Evolutionary conservation across 2,113 vertebrate species (phyloP), one percentile per base, ranked within the genome.

Genomic region (Dipodomys ordii): DNA sequence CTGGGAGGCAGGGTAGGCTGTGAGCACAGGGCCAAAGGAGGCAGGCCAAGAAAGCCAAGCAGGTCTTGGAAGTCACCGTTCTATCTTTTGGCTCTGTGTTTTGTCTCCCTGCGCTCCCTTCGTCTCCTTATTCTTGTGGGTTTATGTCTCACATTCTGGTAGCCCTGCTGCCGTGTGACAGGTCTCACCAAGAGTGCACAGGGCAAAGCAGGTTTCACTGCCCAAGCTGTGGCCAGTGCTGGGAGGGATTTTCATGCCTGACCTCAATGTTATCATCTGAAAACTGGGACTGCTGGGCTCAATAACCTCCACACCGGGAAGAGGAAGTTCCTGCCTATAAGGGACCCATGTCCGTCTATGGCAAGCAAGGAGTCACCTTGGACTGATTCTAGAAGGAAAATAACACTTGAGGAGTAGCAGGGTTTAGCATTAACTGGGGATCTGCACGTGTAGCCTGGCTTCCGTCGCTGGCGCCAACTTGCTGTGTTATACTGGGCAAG

Each of bases 381-480:
- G 28, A 49, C 83, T 69, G 87, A 25, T 18, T 77, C 72, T 25
- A 73, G 19, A 71, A 46, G 39, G 82, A 88, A 86, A 44, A 35
- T 3, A 65, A 23, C 87, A 28, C 8, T 68, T 9, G 0, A 15
- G 28, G 73, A 69, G 27, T n/a, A 7, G 12, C 0, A 10, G 44
- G 16, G 32, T 16, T 57, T 13, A 57, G 53, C 53, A 57, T 57
- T 57, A 57, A 57, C 53, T 57, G 53, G 53, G n/a, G 15, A 30
- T 4, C 53, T 32, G 10, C 46, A 4, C 0, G 32, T n/a, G 32
- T 68, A 49, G 73, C 28, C 7, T 19, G 53, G 53, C 53, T 57
- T 57, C 53, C 1, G 0, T 2, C 8, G 0, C 30, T 0, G 6
- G 25, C 1, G 25, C 71, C 1, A 22, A 12, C 0, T 0, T 8